Conservation (phyloP, 2,797 vertebrate species). For the Acanthurus tractus region DNA sequence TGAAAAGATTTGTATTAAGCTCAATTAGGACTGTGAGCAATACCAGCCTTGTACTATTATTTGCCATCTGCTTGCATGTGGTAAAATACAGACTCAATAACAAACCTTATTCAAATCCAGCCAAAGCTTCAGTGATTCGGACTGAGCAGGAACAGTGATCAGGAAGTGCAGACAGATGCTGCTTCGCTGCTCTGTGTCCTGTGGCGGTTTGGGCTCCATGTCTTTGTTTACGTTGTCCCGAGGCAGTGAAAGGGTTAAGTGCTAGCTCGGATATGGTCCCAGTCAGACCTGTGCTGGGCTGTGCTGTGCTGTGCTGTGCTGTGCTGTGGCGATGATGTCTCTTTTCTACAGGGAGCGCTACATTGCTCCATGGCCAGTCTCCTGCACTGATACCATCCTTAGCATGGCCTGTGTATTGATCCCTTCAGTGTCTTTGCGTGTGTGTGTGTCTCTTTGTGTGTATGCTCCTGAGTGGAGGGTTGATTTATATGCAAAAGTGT, state of each 20-base stretch:
- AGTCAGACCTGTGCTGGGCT: slow-evolving; percentile 48
- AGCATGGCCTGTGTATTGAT: slow-evolving; percentile 68
- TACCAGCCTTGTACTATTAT: slow-evolving; percentile 34
- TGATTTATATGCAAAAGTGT: slow-evolving; percentile 66
- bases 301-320: slow-evolving; percentile 35
- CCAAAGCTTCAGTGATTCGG: slow-evolving; percentile 20
- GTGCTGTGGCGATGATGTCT: slow-evolving; percentile 54
- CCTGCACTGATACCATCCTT: slow-evolving; percentile 44
- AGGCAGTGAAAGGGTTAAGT: slow-evolving; percentile 64
- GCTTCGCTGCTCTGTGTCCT: slow-evolving; percentile 3
- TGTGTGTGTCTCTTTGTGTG: slow-evolving; percentile 30
- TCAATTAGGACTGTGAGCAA: slow-evolving; percentile 52
- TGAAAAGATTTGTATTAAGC: slow-evolving; percentile 51
- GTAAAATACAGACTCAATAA: slow-evolving; percentile 37
- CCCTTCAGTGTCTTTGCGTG: slow-evolving; percentile 47
- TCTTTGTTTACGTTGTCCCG: slow-evolving; percentile 46
- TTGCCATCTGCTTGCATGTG: slow-evolving; percentile 53
- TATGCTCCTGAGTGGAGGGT: slow-evolving; percentile 29
- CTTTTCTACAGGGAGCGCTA: slow-evolving; percentile 26
- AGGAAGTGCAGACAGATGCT: slow-evolving; percentile 23
- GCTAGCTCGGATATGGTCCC: slow-evolving; percentile 52
- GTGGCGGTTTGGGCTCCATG: slow-evolving; percentile 4
- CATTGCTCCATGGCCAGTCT: slow-evolving; percentile 44
- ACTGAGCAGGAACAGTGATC: slow-evolving; percentile 20
- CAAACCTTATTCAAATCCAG: slow-evolving; percentile 36